Evolutionary conservation across 2,113 vertebrate species (phyloP).

Genomic region (rat (Rattus norvegicus)): GRCr8 NC_086021.1:78534001-78534500

Average conservation of each 20-base stretch:
- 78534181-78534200: not conserved
- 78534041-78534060: not conserved
- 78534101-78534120: not conserved
- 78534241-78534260: constrained; percentile 19
- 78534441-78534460: constrained; percentile 25
- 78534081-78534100: not conserved
- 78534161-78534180: not conserved
- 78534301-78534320: not conserved
- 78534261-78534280: constrained; percentile 32
- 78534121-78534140: constrained; percentile 11
- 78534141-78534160: not conserved
- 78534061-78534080: not conserved
- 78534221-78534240: constrained; percentile 37
- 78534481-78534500: not conserved
- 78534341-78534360: constrained; percentile 27
- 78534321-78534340: constrained; percentile 32
- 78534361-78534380: constrained; percentile 41
- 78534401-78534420: constrained; percentile 44
- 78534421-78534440: constrained; percentile 40
- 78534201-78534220: constrained; percentile 32
- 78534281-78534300: constrained; percentile 55
- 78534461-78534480: not conserved
- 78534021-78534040: not conserved
- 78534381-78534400: constrained; percentile 32
- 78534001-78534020: not conserved